These are phyloP conservation scores for Mizuhopecten yessoensis DNA, from an alignment of 1,140 invertebrate species.

Conservation along the genomic window DNA sequence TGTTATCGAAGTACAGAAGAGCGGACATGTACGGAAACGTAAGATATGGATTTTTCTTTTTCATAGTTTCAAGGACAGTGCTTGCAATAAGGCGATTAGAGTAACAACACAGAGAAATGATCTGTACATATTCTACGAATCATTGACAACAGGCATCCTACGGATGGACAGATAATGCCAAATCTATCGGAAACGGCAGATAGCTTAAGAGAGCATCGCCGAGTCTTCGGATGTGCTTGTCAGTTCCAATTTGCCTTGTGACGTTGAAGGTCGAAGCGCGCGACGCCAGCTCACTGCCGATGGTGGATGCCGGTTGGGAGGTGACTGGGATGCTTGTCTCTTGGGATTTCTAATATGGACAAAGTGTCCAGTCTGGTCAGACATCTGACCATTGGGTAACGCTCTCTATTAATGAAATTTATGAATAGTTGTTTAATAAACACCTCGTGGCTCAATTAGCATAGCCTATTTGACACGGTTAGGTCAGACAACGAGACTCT, in stretches of 20 bases:
- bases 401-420: neutral
- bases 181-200: slow-evolving; percentile 13
- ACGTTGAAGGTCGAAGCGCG: neutral
- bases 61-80: neutral
- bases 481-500: neutral
- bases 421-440: slow-evolving; percentile 15
- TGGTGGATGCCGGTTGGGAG: neutral
- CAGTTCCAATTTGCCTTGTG: neutral
- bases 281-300: neutral
- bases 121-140: neutral
- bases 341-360: neutral
- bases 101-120: neutral
- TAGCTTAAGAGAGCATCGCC: neutral
- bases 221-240: slow-evolving; percentile 11
- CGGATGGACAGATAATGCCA: neutral
- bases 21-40: neutral
- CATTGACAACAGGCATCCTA: neutral
- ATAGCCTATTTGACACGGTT: neutral
- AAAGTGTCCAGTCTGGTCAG: neutral
- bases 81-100: neutral
- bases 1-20: too few species aligned
- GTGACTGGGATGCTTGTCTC: neutral
- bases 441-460: neutral
- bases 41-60: neutral
- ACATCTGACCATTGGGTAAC: neutral